phyloP scores from a whole-genome alignment of 1,140 invertebrate species.

The Heliothis subflexa region DNA sequence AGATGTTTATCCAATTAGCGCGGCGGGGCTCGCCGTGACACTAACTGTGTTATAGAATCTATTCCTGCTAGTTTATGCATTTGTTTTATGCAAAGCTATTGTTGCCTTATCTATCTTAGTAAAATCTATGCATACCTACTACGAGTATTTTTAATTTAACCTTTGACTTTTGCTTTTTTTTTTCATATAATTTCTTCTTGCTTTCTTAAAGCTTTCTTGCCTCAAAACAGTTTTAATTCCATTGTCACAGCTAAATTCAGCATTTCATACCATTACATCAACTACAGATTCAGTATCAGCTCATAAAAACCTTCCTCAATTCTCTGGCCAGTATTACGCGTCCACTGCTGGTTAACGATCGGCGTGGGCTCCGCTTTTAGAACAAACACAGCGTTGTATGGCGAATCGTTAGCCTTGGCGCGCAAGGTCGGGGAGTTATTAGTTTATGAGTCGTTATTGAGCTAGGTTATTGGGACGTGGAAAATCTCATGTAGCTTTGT shows the following conservation, averaged over 20 bases:
- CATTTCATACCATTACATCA: too few relatives aligned
- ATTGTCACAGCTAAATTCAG: too few relatives aligned
- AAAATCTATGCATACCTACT: too few relatives aligned
- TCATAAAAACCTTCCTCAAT: constrained; percentile 8
- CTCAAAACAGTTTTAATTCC: too few relatives aligned
- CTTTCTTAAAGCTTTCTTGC: too few relatives aligned
- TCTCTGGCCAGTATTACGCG: neutral
- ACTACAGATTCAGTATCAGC: too few relatives aligned
- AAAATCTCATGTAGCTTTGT: too few relatives aligned
- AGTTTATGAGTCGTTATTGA: constrained; percentile 22
- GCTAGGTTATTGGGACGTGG: neutral
- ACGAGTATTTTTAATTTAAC: too few relatives aligned
- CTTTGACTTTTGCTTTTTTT: neutral
- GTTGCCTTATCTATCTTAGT: neutral
- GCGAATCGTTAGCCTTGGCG: neutral
- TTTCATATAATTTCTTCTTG: too few relatives aligned
- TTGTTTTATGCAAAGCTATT: neutral
- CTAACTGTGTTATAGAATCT: neutral
- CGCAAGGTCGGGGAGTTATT: constrained; percentile 10
- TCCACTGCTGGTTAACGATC: constrained; percentile 20
- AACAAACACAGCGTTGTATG: constrained; percentile 13
- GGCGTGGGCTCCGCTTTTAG: neutral
- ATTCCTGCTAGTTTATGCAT: neutral
- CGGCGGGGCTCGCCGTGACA: neutral
- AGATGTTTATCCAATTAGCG: neutral